Base-by-base conservation (phyloP, 2,113 vertebrate species). In the Odontesthes bonariensis region DNA sequence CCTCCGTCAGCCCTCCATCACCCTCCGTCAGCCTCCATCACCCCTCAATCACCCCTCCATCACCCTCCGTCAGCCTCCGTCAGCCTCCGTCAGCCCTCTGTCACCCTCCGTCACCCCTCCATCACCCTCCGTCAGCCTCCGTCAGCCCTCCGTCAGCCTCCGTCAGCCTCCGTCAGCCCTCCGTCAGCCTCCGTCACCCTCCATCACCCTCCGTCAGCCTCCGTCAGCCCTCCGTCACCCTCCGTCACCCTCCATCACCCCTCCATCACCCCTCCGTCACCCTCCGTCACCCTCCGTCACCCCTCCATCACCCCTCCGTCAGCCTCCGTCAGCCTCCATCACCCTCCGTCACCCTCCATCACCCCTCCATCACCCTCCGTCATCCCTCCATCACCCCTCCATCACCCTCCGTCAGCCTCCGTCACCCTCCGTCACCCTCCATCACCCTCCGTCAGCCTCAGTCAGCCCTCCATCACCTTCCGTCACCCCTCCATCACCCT, bases 111-210 rank as follows among this genome's bases (percentile, higher is more conserved):
- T 35, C 57, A 40, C n/a, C 73, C 66, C 70, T 64, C 66, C 46
- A 49, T 77, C 73, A 83, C 80, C 82, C n/a, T n/a, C n/a, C n/a
- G n/a, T n/a, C n/a, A n/a, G n/a, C 82, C 33, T 22, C 54, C n/a
- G n/a, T n/a, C n/a, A n/a, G 2, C 27, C 27, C 27, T 3, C 27
- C 27, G 27, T 27, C 27, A 27, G 2, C 27, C 27, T 27, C 27
- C 31, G 54, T 69, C 77, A 70, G 35, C 66, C 68, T 42, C 27
- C 53, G 11, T 38, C 80, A 60, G 59, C n/a, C 77, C 75, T 58
- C 78, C 57, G 32, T 58, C 53, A 32, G 40, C 12, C 49, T 62
- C 65, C 20, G n/a, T 75, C 66, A 66, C 40, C 62, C 73, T 57
- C 55, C 70, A 73, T 35, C 57, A 40, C 73, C 66, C 70, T 64